A percentile compares a stretch with the other conserved stretches of the same genome.
Evolutionary conservation across 2,113 vertebrate species (phyloP).

Genomic region (Clarias gariepinus): DNA sequence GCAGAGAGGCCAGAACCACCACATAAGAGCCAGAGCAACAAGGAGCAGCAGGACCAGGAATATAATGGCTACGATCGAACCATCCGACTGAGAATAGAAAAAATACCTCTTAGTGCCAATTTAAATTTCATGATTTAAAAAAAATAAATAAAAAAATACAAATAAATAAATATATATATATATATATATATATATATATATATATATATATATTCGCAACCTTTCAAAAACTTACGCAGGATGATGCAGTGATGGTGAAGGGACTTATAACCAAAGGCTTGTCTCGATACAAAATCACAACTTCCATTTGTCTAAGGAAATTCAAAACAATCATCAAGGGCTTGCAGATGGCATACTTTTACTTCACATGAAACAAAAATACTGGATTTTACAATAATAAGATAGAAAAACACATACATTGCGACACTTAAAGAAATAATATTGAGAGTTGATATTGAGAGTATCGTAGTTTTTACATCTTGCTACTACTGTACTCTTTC

Average conservation of each 20-base stretch:
- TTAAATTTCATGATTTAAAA: neutral
- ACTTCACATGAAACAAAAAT: neutral
- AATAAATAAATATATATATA: neutral
- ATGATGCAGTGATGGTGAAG: constrained; percentile 80
- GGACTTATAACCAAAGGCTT: constrained; percentile 81
- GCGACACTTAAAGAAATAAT: neutral
- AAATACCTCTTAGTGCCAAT: constrained; percentile 14
- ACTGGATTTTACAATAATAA: neutral
- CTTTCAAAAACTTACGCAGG: constrained; percentile 83
- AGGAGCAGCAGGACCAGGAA: constrained; percentile 83
- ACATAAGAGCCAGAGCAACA: constrained; percentile 78
- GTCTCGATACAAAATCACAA: constrained; percentile 84
- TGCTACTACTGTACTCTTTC: neutral
- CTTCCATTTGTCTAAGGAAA: constrained; percentile 82
- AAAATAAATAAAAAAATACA: too few relatives aligned
- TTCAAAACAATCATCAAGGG: constrained; percentile 16
- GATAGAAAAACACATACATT: neutral
- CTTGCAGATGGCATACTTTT: neutral
- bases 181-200: neutral
- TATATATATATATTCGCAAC: too few relatives aligned
- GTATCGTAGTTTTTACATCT: neutral
- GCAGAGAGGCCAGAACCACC: constrained; percentile 98
- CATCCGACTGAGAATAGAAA: constrained; percentile 73
- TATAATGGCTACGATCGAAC: constrained; percentile 75
- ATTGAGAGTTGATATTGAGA: neutral